A percentile compares a stretch with the other conserved stretches of the same genome.
Conservation (phyloP, 1,140 invertebrate genomes). For the Pseudomyrmex dendroicus region DNA sequence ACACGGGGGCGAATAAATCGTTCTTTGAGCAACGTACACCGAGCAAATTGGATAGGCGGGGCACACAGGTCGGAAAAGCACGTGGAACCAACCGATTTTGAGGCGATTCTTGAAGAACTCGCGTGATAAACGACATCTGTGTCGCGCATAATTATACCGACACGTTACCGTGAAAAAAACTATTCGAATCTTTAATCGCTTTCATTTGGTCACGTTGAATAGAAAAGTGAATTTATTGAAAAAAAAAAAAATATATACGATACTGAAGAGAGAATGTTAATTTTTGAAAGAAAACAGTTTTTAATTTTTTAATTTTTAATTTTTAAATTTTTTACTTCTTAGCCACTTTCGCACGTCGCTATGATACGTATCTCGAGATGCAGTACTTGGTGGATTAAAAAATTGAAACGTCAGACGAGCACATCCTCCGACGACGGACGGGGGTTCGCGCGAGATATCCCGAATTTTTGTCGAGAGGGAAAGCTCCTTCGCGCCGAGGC, state of each 20-base stretch:
- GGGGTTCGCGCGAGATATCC: constrained; percentile 31
- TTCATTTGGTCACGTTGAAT: background rate
- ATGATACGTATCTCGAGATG: background rate
- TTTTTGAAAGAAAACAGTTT: background rate
- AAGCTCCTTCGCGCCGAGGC: constrained; percentile 57
- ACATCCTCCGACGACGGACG: background rate
- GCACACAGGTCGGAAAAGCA: constrained; percentile 27
- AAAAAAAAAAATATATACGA: background rate
- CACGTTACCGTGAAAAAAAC: background rate
- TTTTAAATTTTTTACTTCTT: background rate
- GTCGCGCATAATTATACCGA: background rate
- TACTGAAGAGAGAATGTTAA: background rate
- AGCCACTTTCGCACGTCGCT: background rate
- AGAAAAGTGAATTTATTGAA: background rate
- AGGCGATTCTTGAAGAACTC: constrained; percentile 1
- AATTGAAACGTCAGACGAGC: constrained; percentile 60
- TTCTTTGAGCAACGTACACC: constrained; percentile 42
- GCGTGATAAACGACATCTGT: constrained; percentile 15
- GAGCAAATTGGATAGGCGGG: constrained; percentile 49
- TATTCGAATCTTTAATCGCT: constrained; percentile 4
- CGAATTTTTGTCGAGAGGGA: constrained; percentile 73
- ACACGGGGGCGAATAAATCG: constrained; percentile 19
- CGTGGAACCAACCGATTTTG: constrained; percentile 37
- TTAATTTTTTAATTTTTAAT: background rate
- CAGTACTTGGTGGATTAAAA: constrained; percentile 60